phyloP scores from a whole-genome alignment of 1,140 invertebrate species.

The Uloborus diversus region DNA sequence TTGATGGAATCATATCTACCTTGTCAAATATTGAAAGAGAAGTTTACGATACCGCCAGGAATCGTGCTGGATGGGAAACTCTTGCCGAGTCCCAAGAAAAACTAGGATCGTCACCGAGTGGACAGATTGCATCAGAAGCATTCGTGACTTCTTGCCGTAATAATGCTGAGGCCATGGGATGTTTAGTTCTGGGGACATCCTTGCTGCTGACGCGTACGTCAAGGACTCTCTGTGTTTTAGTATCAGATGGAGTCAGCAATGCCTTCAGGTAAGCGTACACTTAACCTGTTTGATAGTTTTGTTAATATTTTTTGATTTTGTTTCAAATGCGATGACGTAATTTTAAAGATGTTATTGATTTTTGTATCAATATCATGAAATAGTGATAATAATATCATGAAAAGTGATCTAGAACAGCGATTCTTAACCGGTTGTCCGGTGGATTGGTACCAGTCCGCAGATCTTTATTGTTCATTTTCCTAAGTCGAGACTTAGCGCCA shows the following conservation, averaged over 20 bases:
- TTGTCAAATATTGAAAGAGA: constrained; percentile 20
- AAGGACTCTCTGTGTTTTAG: constrained; percentile 81
- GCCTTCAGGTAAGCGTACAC: constrained; percentile 77
- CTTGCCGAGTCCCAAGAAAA: background rate
- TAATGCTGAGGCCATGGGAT: constrained; percentile 91
- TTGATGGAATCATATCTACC: background rate
- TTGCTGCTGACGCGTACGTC: constrained; percentile 78
- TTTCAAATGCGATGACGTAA: too few relatives aligned
- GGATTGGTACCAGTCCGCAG: too few relatives aligned
- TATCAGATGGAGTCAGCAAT: constrained; percentile 85
- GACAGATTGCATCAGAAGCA: constrained; percentile 65
- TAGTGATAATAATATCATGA: too few relatives aligned
- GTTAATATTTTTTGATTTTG: too few relatives aligned
- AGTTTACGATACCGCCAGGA: constrained; percentile 24
- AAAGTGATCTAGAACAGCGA: too few relatives aligned
- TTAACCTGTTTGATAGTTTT: too few relatives aligned
- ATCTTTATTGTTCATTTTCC: too few relatives aligned
- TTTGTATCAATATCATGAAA: too few relatives aligned
- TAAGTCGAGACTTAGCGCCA: too few relatives aligned
- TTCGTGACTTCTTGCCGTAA: constrained; percentile 97
- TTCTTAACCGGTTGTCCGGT: too few relatives aligned
- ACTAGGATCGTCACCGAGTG: background rate
- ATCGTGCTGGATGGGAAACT: constrained; percentile 17
- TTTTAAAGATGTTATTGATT: too few relatives aligned
- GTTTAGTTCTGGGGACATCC: constrained; percentile 89